A percentile compares a stretch with the other conserved stretches of the same genome.
Evolutionary conservation across 2,888 invertebrate genomes (phyloP).

Genomic region (Anodontia alba): DNA sequence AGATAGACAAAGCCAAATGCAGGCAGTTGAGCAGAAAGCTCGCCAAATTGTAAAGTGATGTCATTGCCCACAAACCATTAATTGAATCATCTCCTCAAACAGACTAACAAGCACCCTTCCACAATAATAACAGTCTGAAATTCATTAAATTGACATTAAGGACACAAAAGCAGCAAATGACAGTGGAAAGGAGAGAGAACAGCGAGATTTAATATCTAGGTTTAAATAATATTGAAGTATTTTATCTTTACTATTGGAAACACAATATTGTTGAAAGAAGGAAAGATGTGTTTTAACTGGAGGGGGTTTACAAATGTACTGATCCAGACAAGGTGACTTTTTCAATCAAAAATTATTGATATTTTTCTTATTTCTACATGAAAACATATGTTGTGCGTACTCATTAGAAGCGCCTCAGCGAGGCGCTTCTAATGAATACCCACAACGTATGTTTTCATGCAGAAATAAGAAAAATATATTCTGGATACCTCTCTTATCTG

Average conservation of each 20-base stretch:
- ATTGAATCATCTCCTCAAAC: constrained; percentile 13
- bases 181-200: background rate
- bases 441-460: too few relatives aligned
- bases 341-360: too few relatives aligned
- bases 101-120: background rate
- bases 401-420: too few relatives aligned
- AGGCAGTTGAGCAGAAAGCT: too few relatives aligned
- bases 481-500: too few relatives aligned
- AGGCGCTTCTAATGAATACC: too few relatives aligned
- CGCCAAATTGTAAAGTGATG: background rate
- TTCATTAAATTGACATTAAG: constrained; percentile 19
- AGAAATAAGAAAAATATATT: too few relatives aligned
- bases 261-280: constrained; percentile 48
- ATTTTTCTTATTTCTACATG: too few relatives aligned
- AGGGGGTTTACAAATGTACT: constrained; percentile 30
- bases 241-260: constrained; percentile 41
- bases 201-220: constrained; percentile 3
- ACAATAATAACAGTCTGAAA: background rate
- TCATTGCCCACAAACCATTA: constrained; percentile 7
- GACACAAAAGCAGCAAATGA: constrained; percentile 12
- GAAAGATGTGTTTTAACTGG: constrained; percentile 38
- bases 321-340: too few relatives aligned
- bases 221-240: constrained; percentile 51
- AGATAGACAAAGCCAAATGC: too few relatives aligned
- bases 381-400: too few relatives aligned